Evolutionary conservation across 2,113 vertebrate species (phyloP).

Genomic region (Cebidichthys violaceus): DNA sequence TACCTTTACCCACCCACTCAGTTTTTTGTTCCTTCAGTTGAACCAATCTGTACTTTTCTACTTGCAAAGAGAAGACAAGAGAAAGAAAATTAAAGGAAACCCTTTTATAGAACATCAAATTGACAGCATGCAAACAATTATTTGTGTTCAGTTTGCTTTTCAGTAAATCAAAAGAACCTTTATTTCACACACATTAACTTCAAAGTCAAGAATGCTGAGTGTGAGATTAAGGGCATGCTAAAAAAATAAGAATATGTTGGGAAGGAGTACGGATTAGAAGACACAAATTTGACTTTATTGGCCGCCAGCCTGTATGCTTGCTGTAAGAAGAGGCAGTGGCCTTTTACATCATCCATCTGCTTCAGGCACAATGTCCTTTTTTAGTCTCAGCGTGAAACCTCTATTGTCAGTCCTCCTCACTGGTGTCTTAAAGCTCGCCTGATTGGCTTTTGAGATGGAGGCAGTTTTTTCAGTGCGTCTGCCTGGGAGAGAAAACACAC

Average conservation of each 20-base stretch:
- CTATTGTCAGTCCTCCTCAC: conserved; percentile 38
- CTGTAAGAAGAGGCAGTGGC: conserved; percentile 14
- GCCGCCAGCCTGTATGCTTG: not conserved
- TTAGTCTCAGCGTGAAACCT: conserved; percentile 25
- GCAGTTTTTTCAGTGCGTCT: conserved; percentile 66
- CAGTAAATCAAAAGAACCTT: not conserved
- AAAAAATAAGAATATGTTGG: not conserved
- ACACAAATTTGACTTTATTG: not conserved
- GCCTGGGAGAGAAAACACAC: conserved; percentile 65
- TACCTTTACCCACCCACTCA: conserved; percentile 23
- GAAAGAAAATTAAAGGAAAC: not conserved
- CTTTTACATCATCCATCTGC: conserved; percentile 35
- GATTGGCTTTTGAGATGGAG: conserved; percentile 58
- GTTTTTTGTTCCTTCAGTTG: conserved; percentile 29
- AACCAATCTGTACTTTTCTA: conserved; percentile 15
- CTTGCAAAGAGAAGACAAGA: not conserved
- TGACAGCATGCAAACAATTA: not conserved
- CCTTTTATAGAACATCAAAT: conserved; percentile 3
- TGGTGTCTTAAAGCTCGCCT: conserved; percentile 36
- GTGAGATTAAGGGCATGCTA: not conserved
- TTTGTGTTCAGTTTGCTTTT: not conserved
- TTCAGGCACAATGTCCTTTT: conserved; percentile 17
- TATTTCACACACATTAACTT: conserved; percentile 26
- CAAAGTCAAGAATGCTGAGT: not conserved
- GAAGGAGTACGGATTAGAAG: not conserved